phyloP scores from a whole-genome alignment of 53 echinoderm and acorn worm genomes.

The Temnopleurus reevesii region DNA sequence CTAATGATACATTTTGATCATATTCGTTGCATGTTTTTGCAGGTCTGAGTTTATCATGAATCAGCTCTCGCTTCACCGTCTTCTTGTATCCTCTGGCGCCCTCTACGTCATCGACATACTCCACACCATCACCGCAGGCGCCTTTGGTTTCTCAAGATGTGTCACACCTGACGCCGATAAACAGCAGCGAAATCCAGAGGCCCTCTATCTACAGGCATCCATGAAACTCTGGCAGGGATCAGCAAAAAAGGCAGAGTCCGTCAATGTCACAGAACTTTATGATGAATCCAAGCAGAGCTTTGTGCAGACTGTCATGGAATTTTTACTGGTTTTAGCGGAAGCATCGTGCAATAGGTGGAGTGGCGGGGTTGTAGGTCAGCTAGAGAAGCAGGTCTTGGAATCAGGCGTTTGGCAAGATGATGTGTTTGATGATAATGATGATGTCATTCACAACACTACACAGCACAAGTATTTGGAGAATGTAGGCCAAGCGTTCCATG shows the following conservation, averaged over 20 bases:
- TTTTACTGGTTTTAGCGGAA: conserved; percentile 1
- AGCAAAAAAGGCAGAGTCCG: not conserved
- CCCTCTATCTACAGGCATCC: conserved; percentile 45
- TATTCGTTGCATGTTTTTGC: not conserved
- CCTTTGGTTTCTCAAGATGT: not conserved
- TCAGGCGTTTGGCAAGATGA: not conserved
- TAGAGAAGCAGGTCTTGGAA: conserved; percentile 15
- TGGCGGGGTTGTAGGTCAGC: not conserved
- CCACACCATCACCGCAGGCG: conserved; percentile 13
- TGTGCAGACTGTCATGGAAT: not conserved
- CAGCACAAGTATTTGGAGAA: conserved; percentile 4
- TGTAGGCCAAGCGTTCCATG: conserved; percentile 42
- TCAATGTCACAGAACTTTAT: not conserved
- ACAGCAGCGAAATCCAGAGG: conserved; percentile 48
- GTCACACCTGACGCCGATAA: not conserved
- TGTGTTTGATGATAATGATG: not conserved
- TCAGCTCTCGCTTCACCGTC: not conserved
- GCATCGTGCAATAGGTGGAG: conserved; percentile 34
- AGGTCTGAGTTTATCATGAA: conserved; percentile 28
- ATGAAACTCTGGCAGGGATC: conserved; percentile 47
- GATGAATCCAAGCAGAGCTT: not conserved
- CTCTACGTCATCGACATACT: conserved; percentile 12
- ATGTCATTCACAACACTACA: not conserved
- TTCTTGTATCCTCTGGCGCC: not conserved
- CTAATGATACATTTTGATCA: too few relatives aligned